Evolutionary conservation across 30 jellyfish, hydroid and myxozoan species (phyloP), one percentile per base, ranked within the genome.

Genomic region (Pelagia noctiluca): DNA sequence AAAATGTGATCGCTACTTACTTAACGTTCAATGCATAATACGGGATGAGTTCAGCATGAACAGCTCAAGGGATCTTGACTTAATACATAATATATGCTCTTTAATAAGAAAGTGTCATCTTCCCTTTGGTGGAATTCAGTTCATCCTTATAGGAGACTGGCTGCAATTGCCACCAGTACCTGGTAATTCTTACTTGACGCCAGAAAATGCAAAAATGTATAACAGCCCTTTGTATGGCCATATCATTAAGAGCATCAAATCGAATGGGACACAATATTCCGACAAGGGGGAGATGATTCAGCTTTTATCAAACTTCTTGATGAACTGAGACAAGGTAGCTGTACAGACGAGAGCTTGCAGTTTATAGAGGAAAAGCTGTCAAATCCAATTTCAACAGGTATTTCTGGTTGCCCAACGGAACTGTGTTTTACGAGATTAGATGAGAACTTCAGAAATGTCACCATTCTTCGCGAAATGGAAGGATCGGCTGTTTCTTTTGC

Each of bases 181-280:
- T 42, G 57, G 16, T 42, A 42, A 42, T 42, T 42, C 16, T 42
- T 42, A 42, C 57, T 42, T 42, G 57, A 42, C 57, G 16, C 16
- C 57, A 42, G 57, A 42, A 42, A 42, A 42, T 42, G 57, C 57
- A 42, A 42, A 42, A 42, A 42, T 42, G 57, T 42, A 42, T 16
- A 42, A 42, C 57, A 42, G 57, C 57, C 57, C 57, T 42, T 42
- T 42, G 57, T 42, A 42, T 42, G 57, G 57, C 57, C 57, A 42
- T 42, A 42, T 42, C 57, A 42, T 42, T 42, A 42, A 42, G n/a
- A n/a, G 57, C 57, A 42, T 42, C 57, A 42, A 42, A 42, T 42
- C 57, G 57, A 42, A 42, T 42, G 8, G 57, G 57, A 42, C 57
- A 42, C 57, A 42, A 42, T 42, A 42, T 42, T 42, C 57, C 57